phyloP scores from a whole-genome alignment of 2,888 invertebrate genomes.

The Eupithecia abbreviata region DNA sequence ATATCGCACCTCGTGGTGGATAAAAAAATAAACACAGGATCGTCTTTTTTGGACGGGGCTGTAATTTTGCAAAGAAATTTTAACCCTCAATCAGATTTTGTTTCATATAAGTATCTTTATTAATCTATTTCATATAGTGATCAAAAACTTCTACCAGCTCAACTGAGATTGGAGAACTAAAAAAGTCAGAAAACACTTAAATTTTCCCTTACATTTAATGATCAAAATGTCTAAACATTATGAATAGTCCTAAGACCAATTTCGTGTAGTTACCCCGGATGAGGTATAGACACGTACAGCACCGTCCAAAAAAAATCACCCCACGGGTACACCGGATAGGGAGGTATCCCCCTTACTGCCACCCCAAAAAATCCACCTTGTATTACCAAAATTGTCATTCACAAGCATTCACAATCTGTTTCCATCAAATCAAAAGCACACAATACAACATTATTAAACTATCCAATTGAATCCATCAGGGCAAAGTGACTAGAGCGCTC shows the following conservation, averaged over 20 bases:
- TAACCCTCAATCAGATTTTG: no score
- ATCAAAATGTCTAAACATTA: no score
- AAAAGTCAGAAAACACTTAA: no score
- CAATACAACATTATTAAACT: constrained; percentile 17
- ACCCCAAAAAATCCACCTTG: background rate
- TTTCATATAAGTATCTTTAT: no score
- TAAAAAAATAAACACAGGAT: no score
- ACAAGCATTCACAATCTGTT: constrained; percentile 9
- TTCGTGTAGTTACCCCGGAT: background rate
- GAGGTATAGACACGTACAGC: background rate
- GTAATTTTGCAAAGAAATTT: background rate
- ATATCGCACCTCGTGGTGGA: background rate
- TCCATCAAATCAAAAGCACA: background rate
- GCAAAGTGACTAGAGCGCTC: constrained; percentile 81
- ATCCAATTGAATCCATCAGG: constrained; percentile 67
- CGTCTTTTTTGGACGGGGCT: background rate
- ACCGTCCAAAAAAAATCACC: no score
- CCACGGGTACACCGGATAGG: no score
- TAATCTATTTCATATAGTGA: no score
- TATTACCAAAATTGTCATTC: background rate
- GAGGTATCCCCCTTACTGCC: background rate
- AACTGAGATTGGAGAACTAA: no score
- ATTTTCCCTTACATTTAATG: no score
- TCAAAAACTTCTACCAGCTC: no score
- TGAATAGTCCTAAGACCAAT: background rate